Evolutionary conservation across 2,888 invertebrate species (phyloP).

Genomic region (Eilema sororculum): DNA sequence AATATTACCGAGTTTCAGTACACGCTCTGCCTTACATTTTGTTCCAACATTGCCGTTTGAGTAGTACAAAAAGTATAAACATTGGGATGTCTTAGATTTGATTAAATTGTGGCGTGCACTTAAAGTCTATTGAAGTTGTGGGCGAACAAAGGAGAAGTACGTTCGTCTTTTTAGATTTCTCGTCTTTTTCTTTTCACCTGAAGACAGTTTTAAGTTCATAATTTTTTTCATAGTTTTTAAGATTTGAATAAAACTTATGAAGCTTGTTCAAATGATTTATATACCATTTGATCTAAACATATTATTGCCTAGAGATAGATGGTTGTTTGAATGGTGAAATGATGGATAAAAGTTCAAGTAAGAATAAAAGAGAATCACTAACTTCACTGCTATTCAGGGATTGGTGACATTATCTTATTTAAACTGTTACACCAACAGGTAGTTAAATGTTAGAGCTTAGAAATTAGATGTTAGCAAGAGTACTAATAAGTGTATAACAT

Average conservation of each 20-base stretch:
- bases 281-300: background rate
- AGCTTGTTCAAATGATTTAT: no score
- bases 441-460: background rate
- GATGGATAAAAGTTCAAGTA: no score
- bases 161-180: slow-evolving; percentile 7
- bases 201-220: background rate
- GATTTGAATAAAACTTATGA: no score
- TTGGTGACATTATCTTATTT: no score
- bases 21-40: background rate
- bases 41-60: slow-evolving; percentile 23
- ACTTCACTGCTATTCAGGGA: no score
- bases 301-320: background rate
- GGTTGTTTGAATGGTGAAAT: no score
- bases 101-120: slow-evolving; percentile 41
- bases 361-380: no score
- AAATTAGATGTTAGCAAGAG: background rate
- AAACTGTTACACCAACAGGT: no score
- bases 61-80: slow-evolving; percentile 33
- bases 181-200: slow-evolving; percentile 5
- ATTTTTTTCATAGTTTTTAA: no score
- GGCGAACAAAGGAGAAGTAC: slow-evolving; percentile 8
- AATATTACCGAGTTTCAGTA: background rate
- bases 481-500: background rate
- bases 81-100: slow-evolving; percentile 37
- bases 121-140: slow-evolving; percentile 24